Conservation (phyloP, 2,888 invertebrate species). For the Molorchus minor region DNA sequence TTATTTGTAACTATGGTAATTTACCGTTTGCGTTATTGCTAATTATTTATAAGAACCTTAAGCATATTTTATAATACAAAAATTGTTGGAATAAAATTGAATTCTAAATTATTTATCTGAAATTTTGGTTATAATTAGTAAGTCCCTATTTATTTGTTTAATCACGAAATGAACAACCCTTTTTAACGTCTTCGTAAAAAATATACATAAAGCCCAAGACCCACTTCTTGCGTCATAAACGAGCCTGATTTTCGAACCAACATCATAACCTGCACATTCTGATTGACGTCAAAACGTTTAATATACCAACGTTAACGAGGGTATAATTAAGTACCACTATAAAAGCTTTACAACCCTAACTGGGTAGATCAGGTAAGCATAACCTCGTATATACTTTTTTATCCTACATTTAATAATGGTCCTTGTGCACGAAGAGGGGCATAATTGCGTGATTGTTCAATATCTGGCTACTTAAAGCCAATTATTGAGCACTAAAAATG, state of each 20-base stretch:
- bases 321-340: constrained; percentile 7
- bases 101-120: too few species aligned
- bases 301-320: constrained; percentile 6
- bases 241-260: background rate
- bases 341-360: background rate
- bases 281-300: constrained; percentile 1
- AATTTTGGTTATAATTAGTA: too few species aligned
- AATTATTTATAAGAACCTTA: too few species aligned
- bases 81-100: too few species aligned
- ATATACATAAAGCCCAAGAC: too few species aligned
- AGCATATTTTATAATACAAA: too few species aligned
- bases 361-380: constrained; percentile 1
- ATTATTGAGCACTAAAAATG: constrained; percentile 18
- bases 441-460: constrained; percentile 17
- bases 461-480: constrained; percentile 26
- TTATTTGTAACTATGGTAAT: too few species aligned
- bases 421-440: constrained; percentile 9
- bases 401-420: constrained; percentile 10
- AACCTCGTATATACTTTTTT: background rate
- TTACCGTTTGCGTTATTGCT: too few species aligned
- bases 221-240: too few species aligned
- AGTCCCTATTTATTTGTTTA: too few species aligned
- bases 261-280: background rate
- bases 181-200: too few species aligned
- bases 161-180: too few species aligned